Conservation (phyloP, 2,797 vertebrate genomes). For the Tenualosa ilisha region DNA sequence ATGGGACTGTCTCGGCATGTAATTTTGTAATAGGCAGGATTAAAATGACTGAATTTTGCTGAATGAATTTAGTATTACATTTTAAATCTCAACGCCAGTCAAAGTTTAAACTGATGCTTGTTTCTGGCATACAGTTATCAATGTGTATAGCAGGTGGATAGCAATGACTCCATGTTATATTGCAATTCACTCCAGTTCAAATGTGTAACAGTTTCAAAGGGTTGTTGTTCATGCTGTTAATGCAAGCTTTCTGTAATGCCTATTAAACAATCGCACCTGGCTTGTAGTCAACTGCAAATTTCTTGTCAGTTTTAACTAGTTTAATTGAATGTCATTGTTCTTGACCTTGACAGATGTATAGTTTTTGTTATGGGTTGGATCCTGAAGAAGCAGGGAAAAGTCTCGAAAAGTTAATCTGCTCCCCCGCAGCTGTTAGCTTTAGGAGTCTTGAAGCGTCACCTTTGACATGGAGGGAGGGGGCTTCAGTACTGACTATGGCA, state of each 20-base stretch:
- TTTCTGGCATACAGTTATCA: slow-evolving; percentile 1
- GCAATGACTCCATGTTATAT: too few relatives aligned
- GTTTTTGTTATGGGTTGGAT: slow-evolving; percentile 75
- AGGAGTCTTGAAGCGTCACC: slow-evolving; percentile 91
- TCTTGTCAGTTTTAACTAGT: slow-evolving; percentile 62
- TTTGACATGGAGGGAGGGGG: slow-evolving; percentile 84
- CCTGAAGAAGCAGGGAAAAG: slow-evolving; percentile 82
- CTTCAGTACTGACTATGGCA: slow-evolving; percentile 79
- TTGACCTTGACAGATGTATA: slow-evolving; percentile 78
- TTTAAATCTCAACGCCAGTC: neutral
- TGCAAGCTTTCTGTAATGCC: neutral
- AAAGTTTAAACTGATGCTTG: neutral
- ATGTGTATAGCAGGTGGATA: neutral
- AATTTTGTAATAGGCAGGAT: neutral
- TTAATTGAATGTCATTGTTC: slow-evolving; percentile 73
- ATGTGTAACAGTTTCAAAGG: neutral
- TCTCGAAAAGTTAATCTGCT: slow-evolving; percentile 86
- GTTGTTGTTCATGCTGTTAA: neutral
- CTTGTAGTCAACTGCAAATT: slow-evolving; percentile 68
- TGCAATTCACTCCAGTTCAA: neutral
- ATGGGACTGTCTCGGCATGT: slow-evolving; percentile 26
- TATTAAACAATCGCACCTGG: neutral
- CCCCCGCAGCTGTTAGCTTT: slow-evolving; percentile 86
- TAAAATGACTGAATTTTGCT: neutral
- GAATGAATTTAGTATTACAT: neutral